Base-by-base conservation (phyloP, 2,888 invertebrate species). In the Mythimna pallens region DNA sequence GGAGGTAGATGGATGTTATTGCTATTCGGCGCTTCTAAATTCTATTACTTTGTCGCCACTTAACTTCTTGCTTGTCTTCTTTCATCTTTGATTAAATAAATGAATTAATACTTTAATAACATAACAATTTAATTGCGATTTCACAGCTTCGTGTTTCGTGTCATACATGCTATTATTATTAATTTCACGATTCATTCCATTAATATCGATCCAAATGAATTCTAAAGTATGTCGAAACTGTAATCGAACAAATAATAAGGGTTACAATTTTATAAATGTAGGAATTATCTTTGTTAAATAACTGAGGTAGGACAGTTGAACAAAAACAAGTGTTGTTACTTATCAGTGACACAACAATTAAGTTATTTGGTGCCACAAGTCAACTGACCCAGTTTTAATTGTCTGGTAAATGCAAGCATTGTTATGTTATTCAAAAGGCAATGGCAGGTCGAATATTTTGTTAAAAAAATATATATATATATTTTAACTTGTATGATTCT, bases 241-340 rank as follows among this genome's bases (percentile, higher is more conserved):
- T 58, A n/a, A 52, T 34, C 14, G 8, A 43, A 43, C 0, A 12
- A 61, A n/a, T 43, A 54, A 43, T 34, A 65, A 30, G 14, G 14
- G 2, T 10, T 40, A 12, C 1, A n/a, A 50, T 36, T 55, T 17
- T 0, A 55, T 17, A 54, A 8, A 8, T 22, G 20, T 22, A 57
- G 25, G 22, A 34, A 61, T 72, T 63, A 74, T 74, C 57, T 74
- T 63, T 30, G 50, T 57, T 50, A 50, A 73, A 74, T 74, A 73
- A 63, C 7, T 75, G 34, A 50, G 30, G 20, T 9, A 50, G 14
- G 22, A 55, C 14, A 22, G 14, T 75, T 6, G 22, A 58, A 52
- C 34, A 58, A 40, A 76, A 40, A 52, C 25, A 75, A 65, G 40
- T 52, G 17, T 75, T 65, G 34, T 52, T 34, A 76, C 76, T 58